Evolutionary conservation across 2,113 vertebrate genomes (phyloP).

Genomic region (Hemichromis elongatus): DNA sequence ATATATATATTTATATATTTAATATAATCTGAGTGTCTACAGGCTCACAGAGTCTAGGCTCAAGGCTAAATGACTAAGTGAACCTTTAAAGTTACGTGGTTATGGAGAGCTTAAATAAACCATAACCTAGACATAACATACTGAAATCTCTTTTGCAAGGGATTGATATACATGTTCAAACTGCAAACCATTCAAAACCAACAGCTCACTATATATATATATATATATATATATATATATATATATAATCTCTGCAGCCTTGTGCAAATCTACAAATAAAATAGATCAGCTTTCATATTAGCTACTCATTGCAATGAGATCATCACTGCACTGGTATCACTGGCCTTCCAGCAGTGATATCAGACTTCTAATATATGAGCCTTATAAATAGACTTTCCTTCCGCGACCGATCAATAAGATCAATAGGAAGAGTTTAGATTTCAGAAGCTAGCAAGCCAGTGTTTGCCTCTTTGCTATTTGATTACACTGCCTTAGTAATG

Average conservation of each 20-base stretch:
- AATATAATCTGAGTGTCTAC: neutral
- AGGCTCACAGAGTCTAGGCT: neutral
- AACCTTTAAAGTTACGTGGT: neutral
- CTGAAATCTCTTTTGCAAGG: neutral
- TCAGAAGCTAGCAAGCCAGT: neutral
- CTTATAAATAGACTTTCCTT: neutral
- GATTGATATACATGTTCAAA: neutral
- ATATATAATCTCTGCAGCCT: neutral
- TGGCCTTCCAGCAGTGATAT: conserved; percentile 3
- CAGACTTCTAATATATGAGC: conserved; percentile 14
- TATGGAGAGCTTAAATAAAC: neutral
- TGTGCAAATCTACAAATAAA: conserved; percentile 9
- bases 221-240: too few species aligned
- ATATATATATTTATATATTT: too few species aligned
- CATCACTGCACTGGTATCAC: conserved; percentile 30
- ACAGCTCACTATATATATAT: neutral
- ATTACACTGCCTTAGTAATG: neutral
- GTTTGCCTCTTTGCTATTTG: neutral
- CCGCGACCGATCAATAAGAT: neutral
- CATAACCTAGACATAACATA: neutral
- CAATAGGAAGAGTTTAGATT: neutral
- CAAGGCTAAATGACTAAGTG: neutral
- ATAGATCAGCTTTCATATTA: conserved; percentile 49
- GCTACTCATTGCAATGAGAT: conserved; percentile 33
- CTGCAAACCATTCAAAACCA: neutral